Evolutionary conservation across 1,140 invertebrate genomes (phyloP).

Genomic region (Pseudomyrmex sp.): DNA sequence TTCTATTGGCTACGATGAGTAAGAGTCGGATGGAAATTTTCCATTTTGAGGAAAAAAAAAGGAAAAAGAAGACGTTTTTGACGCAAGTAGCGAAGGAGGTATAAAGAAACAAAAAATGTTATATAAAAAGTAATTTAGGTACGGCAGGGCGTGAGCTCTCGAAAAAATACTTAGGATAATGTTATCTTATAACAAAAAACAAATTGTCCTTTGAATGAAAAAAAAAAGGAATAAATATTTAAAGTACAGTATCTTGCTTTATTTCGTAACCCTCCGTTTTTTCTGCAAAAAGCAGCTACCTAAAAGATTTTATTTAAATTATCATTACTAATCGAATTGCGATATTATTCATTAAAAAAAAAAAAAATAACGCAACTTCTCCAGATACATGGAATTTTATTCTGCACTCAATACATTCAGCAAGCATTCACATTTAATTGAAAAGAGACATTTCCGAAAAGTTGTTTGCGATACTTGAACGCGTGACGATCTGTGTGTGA

Average conservation of each 20-base stretch:
- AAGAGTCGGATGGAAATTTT: conserved; percentile 57
- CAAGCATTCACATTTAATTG: conserved; percentile 44
- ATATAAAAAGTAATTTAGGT: conserved; percentile 85
- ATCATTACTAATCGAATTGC: not conserved
- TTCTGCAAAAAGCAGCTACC: not conserved
- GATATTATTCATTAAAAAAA: not conserved
- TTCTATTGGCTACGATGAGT: conserved; percentile 71
- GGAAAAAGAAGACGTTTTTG: conserved; percentile 61
- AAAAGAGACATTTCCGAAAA: conserved; percentile 30
- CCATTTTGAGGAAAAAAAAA: conserved; percentile 41
- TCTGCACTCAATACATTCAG: conserved; percentile 64
- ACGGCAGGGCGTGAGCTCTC: conserved; percentile 81
- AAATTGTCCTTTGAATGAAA: conserved; percentile 85
- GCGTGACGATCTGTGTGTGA: not conserved
- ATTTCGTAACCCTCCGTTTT: conserved; percentile 61
- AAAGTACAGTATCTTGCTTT: conserved; percentile 81
- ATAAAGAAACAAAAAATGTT: conserved; percentile 82
- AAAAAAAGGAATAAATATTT: conserved; percentile 85
- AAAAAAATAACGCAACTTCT: not conserved
- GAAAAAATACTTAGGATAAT: conserved; percentile 85
- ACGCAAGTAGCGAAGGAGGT: conserved; percentile 78
- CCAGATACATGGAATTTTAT: conserved; percentile 68
- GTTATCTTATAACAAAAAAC: conserved; percentile 85
- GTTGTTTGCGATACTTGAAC: conserved; percentile 3
- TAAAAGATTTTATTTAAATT: not conserved